Conservation (phyloP, 2,113 vertebrate species). For the Heterochromis multidens region DNA sequence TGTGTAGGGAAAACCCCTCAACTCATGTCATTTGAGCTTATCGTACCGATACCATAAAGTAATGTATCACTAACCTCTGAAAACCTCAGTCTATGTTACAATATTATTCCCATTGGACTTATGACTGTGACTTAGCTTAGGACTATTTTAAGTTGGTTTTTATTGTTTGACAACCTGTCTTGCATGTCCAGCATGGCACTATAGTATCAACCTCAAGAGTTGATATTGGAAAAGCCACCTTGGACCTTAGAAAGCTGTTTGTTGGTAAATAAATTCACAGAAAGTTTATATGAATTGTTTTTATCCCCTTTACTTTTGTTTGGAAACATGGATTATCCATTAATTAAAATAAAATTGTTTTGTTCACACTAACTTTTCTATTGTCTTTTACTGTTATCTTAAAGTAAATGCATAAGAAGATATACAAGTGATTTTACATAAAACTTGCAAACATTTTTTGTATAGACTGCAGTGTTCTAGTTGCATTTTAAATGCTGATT, state of each 20-base stretch:
- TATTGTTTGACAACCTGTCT: slow-evolving; percentile 26
- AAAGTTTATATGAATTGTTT: slow-evolving; percentile 71
- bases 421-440: not conserved
- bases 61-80: slow-evolving; percentile 60
- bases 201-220: slow-evolving; percentile 44
- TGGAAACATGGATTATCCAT: slow-evolving; percentile 65
- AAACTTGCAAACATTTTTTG: not conserved
- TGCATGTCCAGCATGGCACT: slow-evolving; percentile 65
- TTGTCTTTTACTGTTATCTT: not conserved
- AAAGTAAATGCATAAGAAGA: not conserved
- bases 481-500: not conserved
- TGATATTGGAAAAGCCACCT: slow-evolving; percentile 59
- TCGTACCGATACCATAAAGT: slow-evolving; percentile 52
- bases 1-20: slow-evolving; percentile 43
- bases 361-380: slow-evolving; percentile 53
- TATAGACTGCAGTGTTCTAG: not conserved
- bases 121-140: slow-evolving; percentile 65
- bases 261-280: slow-evolving; percentile 60
- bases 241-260: slow-evolving; percentile 58
- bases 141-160: slow-evolving; percentile 49
- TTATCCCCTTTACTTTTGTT: slow-evolving; percentile 72
- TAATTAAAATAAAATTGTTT: slow-evolving; percentile 76
- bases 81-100: slow-evolving; percentile 65
- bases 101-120: slow-evolving; percentile 49
- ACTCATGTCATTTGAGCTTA: slow-evolving; percentile 55